These are phyloP conservation scores for Tipula unca DNA, from an alignment of 2,888 invertebrate species.

Conservation along the genomic window DNA sequence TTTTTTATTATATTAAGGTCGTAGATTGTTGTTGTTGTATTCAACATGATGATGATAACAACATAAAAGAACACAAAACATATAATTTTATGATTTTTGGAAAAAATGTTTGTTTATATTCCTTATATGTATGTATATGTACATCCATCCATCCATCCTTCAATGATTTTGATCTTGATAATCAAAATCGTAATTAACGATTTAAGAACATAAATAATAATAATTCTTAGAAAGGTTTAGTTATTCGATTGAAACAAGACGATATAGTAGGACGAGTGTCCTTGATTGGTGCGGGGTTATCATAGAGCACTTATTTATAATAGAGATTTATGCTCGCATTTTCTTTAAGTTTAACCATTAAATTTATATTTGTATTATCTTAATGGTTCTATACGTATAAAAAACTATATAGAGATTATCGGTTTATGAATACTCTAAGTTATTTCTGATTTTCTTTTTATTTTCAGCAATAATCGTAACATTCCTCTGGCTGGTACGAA, in stretches of 20 bases:
- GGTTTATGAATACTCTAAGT: too few species aligned
- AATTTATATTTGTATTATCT: too few species aligned
- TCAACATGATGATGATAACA: background rate
- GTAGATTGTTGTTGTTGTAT: background rate
- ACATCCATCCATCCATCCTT: background rate
- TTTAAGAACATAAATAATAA: background rate
- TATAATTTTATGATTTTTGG: constrained; percentile 8
- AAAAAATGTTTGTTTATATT: background rate
- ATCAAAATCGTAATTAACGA: background rate
- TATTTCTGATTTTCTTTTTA: too few species aligned
- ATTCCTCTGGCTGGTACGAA: too few species aligned
- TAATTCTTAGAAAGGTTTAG: background rate
- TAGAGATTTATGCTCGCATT: too few species aligned
- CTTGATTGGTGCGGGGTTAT: too few species aligned
- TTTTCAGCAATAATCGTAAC: too few species aligned
- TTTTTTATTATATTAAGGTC: background rate
- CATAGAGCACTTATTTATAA: too few species aligned
- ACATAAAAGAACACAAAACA: background rate
- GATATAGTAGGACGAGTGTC: background rate
- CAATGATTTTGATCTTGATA: background rate
- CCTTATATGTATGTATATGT: background rate
- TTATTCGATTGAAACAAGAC: background rate
- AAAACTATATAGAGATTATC: too few species aligned
- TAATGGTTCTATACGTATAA: too few species aligned
- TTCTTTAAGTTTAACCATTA: too few species aligned